Base-by-base conservation (phyloP, 2,797 vertebrate species). In the Phrynocephalus vlangalii region DNA sequence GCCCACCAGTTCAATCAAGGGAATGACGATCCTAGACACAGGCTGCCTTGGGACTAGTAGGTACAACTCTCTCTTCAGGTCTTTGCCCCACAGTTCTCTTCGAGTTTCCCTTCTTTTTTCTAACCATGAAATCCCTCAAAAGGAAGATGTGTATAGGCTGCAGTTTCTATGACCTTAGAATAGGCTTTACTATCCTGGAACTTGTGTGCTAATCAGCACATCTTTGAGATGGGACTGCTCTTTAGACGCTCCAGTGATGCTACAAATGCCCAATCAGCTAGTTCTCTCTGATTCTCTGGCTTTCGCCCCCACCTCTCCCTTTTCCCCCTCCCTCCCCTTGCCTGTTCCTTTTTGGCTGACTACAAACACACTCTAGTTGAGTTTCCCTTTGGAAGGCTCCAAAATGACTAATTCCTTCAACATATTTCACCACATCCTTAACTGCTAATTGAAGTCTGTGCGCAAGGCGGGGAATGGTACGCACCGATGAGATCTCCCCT, bases 361-460 rank as follows among this genome's bases (percentile, higher is more conserved):
- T 95, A 84, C 93, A 92, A 94, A 82, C 76, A 88, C 38, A 81
- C 48, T 79, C 76, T 92, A 93, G 86, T 95, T 96, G 93, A 93
- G 85, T 93, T 95, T 93, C 85, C 78, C 92, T 66, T 68, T 88
- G 84, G 89, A 96, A 93, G 87, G 48, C 93, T 94, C 93, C 9
- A 82, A 92, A 96, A 93, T 92, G 89, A 95, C 89, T 94, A 95
- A 95, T 94, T 95, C 88, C 88, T 93, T 91, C 92, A 95, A 94
- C 93, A 88, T 94, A 88, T 94, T 95, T 95, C 94, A 95, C 93
- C 86, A 90, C 92, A 94, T 94, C 93, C 91, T 96, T 96, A 96
- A 95, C 92, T 96, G 93, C 93, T 96, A 96, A 95, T 94, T 96
- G 95, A 97, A 95, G 92, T 95, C 88, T 93, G 89, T 84, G 90